A percentile compares a stretch with the other conserved stretches of the same genome.
phyloP scores from a whole-genome alignment of 2,888 invertebrate genomes.

The Megalurothrips usitatus region DNA sequence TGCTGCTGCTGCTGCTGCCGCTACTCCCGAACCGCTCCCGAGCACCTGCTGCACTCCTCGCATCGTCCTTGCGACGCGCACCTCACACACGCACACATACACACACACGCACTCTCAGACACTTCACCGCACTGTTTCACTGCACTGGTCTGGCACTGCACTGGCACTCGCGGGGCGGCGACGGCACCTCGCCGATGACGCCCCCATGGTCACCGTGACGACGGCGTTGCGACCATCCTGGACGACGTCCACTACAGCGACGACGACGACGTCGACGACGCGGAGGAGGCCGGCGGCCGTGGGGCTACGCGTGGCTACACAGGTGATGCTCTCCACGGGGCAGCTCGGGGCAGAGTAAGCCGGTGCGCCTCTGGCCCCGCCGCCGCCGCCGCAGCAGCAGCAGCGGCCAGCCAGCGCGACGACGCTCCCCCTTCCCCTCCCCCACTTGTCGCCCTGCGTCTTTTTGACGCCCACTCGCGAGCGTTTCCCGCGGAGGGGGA shows the following conservation, averaged over 20 bases:
- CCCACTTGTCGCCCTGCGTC: not conserved
- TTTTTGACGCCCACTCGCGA: constrained; percentile 11
- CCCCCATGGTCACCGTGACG: not conserved
- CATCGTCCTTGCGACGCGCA: not conserved
- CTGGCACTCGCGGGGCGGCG: not conserved
- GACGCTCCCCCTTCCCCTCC: not conserved
- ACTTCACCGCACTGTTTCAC: not conserved
- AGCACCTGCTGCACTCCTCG: not conserved
- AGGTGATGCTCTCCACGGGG: constrained; percentile 11
- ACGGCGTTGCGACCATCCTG: not conserved
- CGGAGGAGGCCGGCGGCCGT: not conserved
- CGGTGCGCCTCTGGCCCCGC: not conserved
- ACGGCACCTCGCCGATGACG: not conserved
- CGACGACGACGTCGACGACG: not conserved
- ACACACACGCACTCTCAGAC: not conserved
- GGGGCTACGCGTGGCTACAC: not conserved
- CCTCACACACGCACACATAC: not conserved
- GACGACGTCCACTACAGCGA: not conserved
- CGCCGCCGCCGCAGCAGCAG: not conserved
- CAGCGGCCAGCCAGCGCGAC: not conserved
- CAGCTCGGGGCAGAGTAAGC: constrained; percentile 1
- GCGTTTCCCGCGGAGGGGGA: not conserved
- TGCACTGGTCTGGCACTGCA: not conserved
- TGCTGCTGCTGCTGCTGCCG: not conserved
- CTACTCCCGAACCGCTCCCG: not conserved